Conservation (phyloP, 2,113 vertebrate species). For the Callocephalon fimbriatum region DNA sequence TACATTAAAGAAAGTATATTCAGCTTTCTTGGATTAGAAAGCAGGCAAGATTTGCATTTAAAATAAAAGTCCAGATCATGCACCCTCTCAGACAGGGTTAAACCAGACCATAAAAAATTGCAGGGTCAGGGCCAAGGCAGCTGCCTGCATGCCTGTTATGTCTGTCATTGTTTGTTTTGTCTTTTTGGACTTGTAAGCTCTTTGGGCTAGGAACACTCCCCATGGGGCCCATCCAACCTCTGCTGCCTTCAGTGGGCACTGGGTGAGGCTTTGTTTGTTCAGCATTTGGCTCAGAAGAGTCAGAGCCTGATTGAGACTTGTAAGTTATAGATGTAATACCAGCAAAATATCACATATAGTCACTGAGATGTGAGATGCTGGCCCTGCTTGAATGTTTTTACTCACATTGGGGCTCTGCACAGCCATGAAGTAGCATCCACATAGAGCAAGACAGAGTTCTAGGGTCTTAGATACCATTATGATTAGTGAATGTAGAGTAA, state of each 20-base stretch:
- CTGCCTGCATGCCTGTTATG: constrained; percentile 51
- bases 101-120: constrained; percentile 56
- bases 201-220: background rate
- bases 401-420: rapidly evolving
- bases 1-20: background rate
- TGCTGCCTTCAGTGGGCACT: background rate
- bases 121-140: constrained; percentile 63
- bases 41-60: constrained; percentile 34
- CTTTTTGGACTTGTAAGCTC: constrained; percentile 51
- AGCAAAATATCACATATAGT: background rate
- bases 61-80: constrained; percentile 2
- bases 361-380: background rate
- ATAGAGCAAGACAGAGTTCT: background rate
- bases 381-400: background rate
- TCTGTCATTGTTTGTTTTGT: constrained; percentile 62
- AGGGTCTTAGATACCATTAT: background rate
- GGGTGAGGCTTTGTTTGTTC: background rate
- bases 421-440: background rate
- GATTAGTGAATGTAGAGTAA: background rate
- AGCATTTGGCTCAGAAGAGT: background rate
- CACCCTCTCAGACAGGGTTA: constrained; percentile 35
- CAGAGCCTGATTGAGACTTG: background rate
- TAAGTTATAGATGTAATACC: background rate
- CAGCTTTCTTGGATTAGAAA: background rate
- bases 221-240: background rate